A percentile compares a stretch with the other conserved stretches of the same genome.
Evolutionary conservation across 2,888 invertebrate genomes (phyloP).

Genomic region (Pandemis corylana): DNA sequence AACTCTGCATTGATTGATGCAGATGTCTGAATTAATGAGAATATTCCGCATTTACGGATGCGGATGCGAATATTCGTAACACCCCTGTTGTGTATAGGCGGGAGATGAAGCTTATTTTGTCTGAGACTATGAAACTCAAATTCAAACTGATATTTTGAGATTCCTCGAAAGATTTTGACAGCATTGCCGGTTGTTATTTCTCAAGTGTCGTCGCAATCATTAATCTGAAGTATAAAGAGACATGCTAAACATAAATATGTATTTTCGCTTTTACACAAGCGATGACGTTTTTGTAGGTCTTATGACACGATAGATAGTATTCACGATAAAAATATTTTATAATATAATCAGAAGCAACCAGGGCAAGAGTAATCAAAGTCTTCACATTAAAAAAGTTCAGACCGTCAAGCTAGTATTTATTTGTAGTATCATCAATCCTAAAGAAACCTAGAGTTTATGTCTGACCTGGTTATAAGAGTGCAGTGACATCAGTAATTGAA

Average conservation of each 20-base stretch:
- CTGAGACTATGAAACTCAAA: neutral
- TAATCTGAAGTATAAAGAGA: constrained; percentile 28
- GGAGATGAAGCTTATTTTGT: too few relatives aligned
- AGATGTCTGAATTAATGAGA: too few relatives aligned
- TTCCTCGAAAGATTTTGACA: constrained; percentile 1
- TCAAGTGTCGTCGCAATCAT: constrained; percentile 11
- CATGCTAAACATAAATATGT: constrained; percentile 2
- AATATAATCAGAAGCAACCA: neutral
- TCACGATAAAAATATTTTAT: neutral
- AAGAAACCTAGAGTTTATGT: too few relatives aligned
- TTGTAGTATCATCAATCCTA: too few relatives aligned
- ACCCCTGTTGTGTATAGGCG: too few relatives aligned
- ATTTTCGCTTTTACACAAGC: constrained; percentile 11
- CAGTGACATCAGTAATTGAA: neutral
- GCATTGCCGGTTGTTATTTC: neutral
- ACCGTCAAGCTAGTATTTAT: too few relatives aligned
- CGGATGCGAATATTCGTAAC: too few relatives aligned
- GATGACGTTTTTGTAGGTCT: neutral
- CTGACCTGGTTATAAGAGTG: neutral
- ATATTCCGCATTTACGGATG: too few relatives aligned
- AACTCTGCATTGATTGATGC: too few relatives aligned
- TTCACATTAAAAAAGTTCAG: too few relatives aligned
- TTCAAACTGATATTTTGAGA: neutral
- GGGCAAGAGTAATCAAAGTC: too few relatives aligned
- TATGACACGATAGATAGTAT: neutral